Evolutionary conservation across 37 sponge, comb jelly and placozoan species (phyloP), one percentile per base, ranked within the genome.

Genomic region (Ianthella basta): DNA sequence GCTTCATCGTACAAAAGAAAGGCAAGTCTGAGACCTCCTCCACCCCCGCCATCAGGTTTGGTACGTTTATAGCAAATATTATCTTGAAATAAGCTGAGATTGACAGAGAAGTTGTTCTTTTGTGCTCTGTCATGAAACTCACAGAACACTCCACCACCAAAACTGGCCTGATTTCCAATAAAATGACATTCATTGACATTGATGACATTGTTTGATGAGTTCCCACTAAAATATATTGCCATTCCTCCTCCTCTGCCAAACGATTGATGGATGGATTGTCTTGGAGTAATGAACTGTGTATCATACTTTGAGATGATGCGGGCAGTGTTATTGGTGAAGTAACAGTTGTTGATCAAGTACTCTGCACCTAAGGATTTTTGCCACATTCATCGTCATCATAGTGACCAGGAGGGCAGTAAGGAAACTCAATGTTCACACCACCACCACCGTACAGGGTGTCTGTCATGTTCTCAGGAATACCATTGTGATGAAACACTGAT

Each of bases 211-310:
- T 82, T 37, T 19, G 53, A 37, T 0, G 83, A 2, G 8, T 82
- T 82, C 1, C 83, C 83, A 64, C 39, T 82, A 13, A 82, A 41
- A 24, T 44, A 82, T 21, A 64, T 41, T n/a, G 83, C 57, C 65
- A 82, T 61, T 8, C 83, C 83, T 37, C 83, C 83, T 44, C 83
- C 83, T n/a, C 83, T 61, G 4, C 83, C 83, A 82, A 82, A 82
- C 34, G 83, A 29, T 16, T 35, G 39, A 29, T 82, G 83, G 35
- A 40, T 33, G 39, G 37, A 27, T 12, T 66, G 32, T 2, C 37
- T 35, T 32, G 60, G 39, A 39, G n/a, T 37, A 3, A 59, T 59
- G 21, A 57, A 59, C 27, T 59, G 82, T 33, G 27, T 55, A 14
- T 14, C 40, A 35, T 39, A 20, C 20, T n/a, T 40, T 23, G 27